These are phyloP conservation scores for Heliconius hewitsoni DNA, from an alignment of 1,140 invertebrate species.

Conservation along the genomic window DNA sequence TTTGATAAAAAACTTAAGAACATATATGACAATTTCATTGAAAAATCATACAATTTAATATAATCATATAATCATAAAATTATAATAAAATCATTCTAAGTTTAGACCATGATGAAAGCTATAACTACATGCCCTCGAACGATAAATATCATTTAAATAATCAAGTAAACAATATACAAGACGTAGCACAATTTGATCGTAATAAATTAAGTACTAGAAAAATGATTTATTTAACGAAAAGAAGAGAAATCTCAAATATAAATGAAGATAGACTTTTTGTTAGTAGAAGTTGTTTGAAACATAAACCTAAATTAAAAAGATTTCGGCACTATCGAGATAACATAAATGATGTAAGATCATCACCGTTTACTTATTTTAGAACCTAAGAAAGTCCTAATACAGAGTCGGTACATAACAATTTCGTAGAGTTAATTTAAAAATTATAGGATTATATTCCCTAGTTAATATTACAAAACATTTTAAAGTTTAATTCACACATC, in stretches of 20 bases:
- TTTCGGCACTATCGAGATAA: neutral
- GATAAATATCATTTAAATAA: neutral
- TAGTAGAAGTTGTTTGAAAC: neutral
- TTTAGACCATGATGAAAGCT: neutral
- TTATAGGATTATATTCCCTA: too few relatives aligned
- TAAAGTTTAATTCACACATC: too few relatives aligned
- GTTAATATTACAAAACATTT: too few relatives aligned
- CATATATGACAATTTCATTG: constrained; percentile 46
- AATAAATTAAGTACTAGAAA: neutral
- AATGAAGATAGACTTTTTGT: neutral
- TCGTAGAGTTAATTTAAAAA: too few relatives aligned
- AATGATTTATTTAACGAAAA: neutral
- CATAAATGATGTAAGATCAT: neutral
- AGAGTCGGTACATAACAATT: too few relatives aligned
- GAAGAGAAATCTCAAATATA: neutral
- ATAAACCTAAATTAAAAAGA: neutral
- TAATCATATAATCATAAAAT: too few relatives aligned
- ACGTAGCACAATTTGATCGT: neutral
- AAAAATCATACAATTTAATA: neutral
- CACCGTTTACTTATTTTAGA: neutral
- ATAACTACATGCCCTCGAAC: neutral
- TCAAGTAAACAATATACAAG: neutral
- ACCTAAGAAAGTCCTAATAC: neutral
- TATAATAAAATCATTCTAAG: neutral
- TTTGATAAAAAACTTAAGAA: constrained; percentile 58